Conservation (phyloP, 2,797 vertebrate species). For the Tokudaia tokunoshimensis region DNA sequence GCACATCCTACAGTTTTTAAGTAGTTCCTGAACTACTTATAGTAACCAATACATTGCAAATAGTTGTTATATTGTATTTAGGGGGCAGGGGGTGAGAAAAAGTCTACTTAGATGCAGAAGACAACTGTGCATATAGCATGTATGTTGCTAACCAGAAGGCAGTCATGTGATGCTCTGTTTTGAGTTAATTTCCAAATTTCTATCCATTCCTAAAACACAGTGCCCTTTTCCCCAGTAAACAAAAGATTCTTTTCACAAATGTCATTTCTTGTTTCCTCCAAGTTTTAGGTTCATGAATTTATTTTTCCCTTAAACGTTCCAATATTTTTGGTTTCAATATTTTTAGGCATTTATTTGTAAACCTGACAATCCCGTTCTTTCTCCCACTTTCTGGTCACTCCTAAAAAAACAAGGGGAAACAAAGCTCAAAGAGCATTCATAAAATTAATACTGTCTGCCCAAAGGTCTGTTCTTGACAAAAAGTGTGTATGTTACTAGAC, state of each 20-base stretch:
- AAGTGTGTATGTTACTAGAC: background rate
- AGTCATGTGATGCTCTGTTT: background rate
- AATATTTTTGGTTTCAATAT: background rate
- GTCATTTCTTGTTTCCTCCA: background rate
- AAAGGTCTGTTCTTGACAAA: background rate
- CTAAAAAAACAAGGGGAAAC: background rate
- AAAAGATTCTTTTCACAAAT: background rate
- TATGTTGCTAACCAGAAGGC: background rate
- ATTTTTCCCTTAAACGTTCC: background rate
- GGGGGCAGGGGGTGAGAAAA: background rate
- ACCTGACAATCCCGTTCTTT: background rate
- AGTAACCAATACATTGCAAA: background rate
- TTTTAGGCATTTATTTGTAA: background rate
- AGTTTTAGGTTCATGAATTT: background rate
- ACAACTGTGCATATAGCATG: background rate
- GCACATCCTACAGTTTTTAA: background rate
- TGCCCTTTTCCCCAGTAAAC: background rate
- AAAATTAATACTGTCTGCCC: background rate
- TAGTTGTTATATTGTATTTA: background rate
- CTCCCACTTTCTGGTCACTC: background rate
- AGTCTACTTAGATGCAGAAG: background rate
- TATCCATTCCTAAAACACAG: background rate
- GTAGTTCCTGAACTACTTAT: background rate
- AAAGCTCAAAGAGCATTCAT: background rate
- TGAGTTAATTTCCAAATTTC: background rate